Conservation (phyloP, 92 coral and sea anemone species). For the Montipora capitata region DNA sequence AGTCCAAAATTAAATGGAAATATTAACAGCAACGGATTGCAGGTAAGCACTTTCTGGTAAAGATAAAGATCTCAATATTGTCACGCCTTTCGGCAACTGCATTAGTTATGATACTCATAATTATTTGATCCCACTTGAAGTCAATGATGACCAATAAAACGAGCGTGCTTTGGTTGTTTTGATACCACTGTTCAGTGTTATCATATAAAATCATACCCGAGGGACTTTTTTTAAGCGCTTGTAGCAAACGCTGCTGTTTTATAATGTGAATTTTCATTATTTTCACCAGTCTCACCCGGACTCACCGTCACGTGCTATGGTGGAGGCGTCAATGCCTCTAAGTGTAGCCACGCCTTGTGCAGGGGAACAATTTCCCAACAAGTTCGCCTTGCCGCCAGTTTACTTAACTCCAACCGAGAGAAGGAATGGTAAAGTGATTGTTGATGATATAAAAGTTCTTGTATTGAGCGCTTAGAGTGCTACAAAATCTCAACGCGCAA, state of each 20-base stretch:
- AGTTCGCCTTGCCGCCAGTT: slow-evolving; percentile 27
- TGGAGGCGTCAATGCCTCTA: slow-evolving; percentile 35
- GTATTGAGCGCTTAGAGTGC: too few relatives aligned
- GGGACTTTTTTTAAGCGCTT: too few relatives aligned
- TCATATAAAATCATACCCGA: not conserved
- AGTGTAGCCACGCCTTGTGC: slow-evolving; percentile 45
- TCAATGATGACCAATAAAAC: too few relatives aligned
- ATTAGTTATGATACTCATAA: too few relatives aligned
- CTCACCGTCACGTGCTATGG: slow-evolving; percentile 37
- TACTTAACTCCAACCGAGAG: slow-evolving; percentile 45
- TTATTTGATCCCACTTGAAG: too few relatives aligned
- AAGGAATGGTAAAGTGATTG: slow-evolving; percentile 25
- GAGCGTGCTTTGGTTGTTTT: not conserved
- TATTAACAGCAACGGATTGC: slow-evolving; percentile 49
- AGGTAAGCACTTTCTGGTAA: slow-evolving; percentile 1
- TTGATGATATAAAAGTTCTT: not conserved
- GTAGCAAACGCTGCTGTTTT: too few relatives aligned
- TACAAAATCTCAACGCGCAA: too few relatives aligned
- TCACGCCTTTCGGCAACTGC: too few relatives aligned
- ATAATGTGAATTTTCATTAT: not conserved
- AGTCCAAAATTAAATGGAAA: slow-evolving; percentile 49
- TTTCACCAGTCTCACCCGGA: slow-evolving; percentile 33
- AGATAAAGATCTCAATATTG: too few relatives aligned
- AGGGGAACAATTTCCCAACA: slow-evolving; percentile 34
- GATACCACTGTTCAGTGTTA: too few relatives aligned